These are phyloP conservation scores for Apodemia hepburni DNA, from an alignment of 2,888 invertebrate genomes.

Conservation along the genomic window DNA sequence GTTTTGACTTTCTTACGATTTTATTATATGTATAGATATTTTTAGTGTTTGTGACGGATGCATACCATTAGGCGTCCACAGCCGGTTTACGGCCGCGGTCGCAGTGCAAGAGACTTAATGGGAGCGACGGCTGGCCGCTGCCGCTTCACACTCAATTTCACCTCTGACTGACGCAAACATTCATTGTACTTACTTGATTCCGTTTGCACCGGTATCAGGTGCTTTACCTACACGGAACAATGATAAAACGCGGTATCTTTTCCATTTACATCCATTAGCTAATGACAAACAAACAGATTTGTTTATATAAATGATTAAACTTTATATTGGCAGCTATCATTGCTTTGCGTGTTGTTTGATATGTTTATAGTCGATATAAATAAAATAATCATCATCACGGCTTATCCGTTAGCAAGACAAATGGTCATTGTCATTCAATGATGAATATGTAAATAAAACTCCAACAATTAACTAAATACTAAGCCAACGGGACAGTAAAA, in stretches of 20 bases:
- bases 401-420: too few species aligned
- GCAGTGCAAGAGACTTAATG: conserved; percentile 72
- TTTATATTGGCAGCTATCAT: too few species aligned
- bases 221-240: conserved; percentile 38
- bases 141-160: conserved; percentile 80
- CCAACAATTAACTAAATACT: too few species aligned
- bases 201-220: conserved; percentile 47
- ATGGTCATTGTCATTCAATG: too few species aligned
- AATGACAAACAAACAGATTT: too few species aligned
- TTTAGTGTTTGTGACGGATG: not conserved
- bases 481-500: too few species aligned
- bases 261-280: conserved; percentile 1
- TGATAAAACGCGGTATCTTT: conserved; percentile 12
- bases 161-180: conserved; percentile 78
- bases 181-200: conserved; percentile 67
- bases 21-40: not conserved
- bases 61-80: conserved; percentile 45
- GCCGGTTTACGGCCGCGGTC: conserved; percentile 68
- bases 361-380: too few species aligned
- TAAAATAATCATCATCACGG: too few species aligned
- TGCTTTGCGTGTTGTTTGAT: too few species aligned
- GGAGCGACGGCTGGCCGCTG: conserved; percentile 77
- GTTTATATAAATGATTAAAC: too few species aligned
- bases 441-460: too few species aligned
- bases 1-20: too few species aligned